Conservation (phyloP, 53 echinoderm and acorn worm species). For the Pentamera pediparva region DNA sequence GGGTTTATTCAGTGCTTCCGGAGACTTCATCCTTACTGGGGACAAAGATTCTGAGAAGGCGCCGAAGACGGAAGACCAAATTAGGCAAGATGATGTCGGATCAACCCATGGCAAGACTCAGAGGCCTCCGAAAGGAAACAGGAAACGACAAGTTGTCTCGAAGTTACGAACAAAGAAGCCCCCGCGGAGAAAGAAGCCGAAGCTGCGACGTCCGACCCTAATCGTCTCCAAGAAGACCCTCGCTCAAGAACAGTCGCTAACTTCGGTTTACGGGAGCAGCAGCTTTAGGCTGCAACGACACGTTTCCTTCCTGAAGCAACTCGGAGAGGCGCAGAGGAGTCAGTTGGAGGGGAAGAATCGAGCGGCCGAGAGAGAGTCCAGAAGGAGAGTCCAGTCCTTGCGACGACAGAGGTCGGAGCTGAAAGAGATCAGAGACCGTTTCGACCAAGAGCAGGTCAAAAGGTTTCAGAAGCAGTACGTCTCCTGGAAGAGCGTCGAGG, state of each 20-base stretch:
- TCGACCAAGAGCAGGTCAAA: constrained; percentile 92
- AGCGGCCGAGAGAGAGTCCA: constrained; percentile 31
- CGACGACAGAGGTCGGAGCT: constrained; percentile 55
- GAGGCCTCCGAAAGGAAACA: not conserved
- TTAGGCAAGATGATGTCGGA: not conserved
- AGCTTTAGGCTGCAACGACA: constrained; percentile 71
- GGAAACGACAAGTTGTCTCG: not conserved
- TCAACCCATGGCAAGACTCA: no score
- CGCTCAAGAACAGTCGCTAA: constrained; percentile 50
- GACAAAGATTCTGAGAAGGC: not conserved
- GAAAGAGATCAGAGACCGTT: constrained; percentile 67
- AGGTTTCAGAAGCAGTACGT: constrained; percentile 90
- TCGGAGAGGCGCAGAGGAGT: constrained; percentile 59
- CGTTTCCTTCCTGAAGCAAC: constrained; percentile 67
- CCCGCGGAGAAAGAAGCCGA: constrained; percentile 36
- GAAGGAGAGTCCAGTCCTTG: constrained; percentile 39
- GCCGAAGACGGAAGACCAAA: no score
- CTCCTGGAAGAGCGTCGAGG: constrained; percentile 93
- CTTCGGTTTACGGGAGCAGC: constrained; percentile 72
- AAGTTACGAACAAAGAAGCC: not conserved
- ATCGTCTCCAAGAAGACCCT: constrained; percentile 82
- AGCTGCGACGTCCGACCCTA: constrained; percentile 38
- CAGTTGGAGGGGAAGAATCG: constrained; percentile 57
- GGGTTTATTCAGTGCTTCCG: constrained; percentile 32
- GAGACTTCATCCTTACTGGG: constrained; percentile 31